phyloP scores from a whole-genome alignment of 2,888 invertebrate genomes.

The Zele albiditarsus region DNA sequence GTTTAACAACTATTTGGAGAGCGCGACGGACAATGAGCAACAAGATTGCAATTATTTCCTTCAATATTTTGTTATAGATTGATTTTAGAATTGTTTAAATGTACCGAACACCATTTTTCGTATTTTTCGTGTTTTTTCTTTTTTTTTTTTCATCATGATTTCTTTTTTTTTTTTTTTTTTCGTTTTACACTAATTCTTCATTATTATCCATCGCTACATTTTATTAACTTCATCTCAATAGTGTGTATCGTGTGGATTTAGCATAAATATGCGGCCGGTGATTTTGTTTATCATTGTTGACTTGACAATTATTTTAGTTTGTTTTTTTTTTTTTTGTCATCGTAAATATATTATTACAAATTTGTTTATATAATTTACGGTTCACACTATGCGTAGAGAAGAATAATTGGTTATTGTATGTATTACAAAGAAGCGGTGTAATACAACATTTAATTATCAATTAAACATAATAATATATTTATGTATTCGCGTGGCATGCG shows the following conservation, averaged over 20 bases:
- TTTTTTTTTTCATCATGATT: slow-evolving; percentile 20
- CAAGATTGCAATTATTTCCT: slow-evolving; percentile 40
- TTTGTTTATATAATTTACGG: slow-evolving; percentile 43
- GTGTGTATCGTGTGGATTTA: not conserved
- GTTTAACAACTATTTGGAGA: slow-evolving; percentile 48
- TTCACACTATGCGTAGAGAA: slow-evolving; percentile 55
- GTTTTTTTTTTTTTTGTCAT: slow-evolving; percentile 21
- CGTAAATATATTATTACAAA: slow-evolving; percentile 42
- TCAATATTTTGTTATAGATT: slow-evolving; percentile 2
- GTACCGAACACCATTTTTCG: not conserved
- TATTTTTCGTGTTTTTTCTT: slow-evolving; percentile 22
- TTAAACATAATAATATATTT: slow-evolving; percentile 61
- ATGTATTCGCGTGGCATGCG: slow-evolving; percentile 50
- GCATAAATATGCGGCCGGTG: not conserved
- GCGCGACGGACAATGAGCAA: slow-evolving; percentile 58
- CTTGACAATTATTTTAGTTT: slow-evolving; percentile 1
- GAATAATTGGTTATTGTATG: slow-evolving; percentile 52
- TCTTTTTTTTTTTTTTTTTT: too few species aligned
- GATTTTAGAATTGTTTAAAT: not conserved
- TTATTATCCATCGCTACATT: slow-evolving; percentile 4
- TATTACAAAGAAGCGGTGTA: slow-evolving; percentile 70
- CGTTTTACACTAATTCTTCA: not conserved
- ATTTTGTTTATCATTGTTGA: slow-evolving; percentile 19
- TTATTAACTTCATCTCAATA: not conserved
- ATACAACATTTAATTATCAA: slow-evolving; percentile 69